These are phyloP conservation scores for Nyctibius grandis DNA, from an alignment of 2,797 vertebrate genomes.

Conservation along the genomic window DNA sequence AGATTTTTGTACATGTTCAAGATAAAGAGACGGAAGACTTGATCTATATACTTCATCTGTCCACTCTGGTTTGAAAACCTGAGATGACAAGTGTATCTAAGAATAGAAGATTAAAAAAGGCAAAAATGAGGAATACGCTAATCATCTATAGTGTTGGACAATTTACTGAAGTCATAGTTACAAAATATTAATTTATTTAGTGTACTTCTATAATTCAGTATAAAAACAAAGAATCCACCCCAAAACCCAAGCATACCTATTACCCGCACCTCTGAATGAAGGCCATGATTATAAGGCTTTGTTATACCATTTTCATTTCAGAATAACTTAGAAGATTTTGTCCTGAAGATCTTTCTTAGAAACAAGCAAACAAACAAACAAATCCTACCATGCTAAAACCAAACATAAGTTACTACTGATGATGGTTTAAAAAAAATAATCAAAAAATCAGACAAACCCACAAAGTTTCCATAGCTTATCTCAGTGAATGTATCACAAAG, in stretches of 20 bases:
- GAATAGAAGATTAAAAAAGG: not conserved
- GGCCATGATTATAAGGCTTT: not conserved
- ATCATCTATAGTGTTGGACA: not conserved
- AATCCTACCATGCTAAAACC: not conserved
- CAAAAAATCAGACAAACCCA: not conserved
- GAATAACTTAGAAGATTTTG: not conserved
- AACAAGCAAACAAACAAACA: not conserved
- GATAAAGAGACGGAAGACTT: not conserved
- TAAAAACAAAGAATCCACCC: accelerated
- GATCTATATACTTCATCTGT: not conserved
- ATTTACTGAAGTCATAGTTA: not conserved
- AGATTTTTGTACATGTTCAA: not conserved
- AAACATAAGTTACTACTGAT: not conserved
- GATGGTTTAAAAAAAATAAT: not conserved
- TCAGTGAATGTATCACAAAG: not conserved
- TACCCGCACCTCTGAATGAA: not conserved
- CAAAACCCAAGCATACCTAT: not conserved
- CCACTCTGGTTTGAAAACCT: not conserved
- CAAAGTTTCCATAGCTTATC: not conserved
- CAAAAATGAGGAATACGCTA: not conserved
- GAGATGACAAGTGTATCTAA: not conserved
- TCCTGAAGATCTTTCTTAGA: not conserved
- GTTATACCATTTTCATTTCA: not conserved
- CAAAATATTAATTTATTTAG: not conserved
- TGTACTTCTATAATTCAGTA: not conserved